Conservation (phyloP, 2,888 invertebrate genomes). For the Ophion obscuratus region DNA sequence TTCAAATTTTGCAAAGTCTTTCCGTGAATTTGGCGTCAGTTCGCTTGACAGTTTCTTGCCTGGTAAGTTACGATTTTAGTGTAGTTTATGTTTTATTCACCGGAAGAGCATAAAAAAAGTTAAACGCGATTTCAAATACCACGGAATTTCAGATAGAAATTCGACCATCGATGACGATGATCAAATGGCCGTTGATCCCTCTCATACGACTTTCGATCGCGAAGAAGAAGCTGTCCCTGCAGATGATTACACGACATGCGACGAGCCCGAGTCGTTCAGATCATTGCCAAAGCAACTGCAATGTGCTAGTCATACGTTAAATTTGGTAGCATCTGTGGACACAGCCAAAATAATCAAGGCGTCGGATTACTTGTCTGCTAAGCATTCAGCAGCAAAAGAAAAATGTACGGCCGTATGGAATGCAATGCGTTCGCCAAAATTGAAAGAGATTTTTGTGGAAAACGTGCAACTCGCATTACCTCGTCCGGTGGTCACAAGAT, state of each 20-base stretch:
- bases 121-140: not conserved
- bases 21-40: not conserved
- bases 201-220: not conserved
- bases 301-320: not conserved
- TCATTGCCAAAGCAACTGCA: slow-evolving; percentile 29
- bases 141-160: slow-evolving; percentile 4
- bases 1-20: slow-evolving; percentile 47
- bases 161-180: slow-evolving; percentile 3
- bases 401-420: slow-evolving; percentile 28
- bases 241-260: not conserved
- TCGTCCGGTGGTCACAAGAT: slow-evolving; percentile 34
- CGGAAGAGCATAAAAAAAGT: not conserved
- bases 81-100: slow-evolving; percentile 1
- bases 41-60: slow-evolving; percentile 3
- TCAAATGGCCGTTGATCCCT: not conserved
- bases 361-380: not conserved
- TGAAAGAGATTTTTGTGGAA: not conserved
- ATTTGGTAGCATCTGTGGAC: slow-evolving; percentile 36
- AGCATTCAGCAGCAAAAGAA: slow-evolving; percentile 12
- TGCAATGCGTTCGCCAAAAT: slow-evolving; percentile 17
- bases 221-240: not conserved
- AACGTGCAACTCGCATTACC: slow-evolving; percentile 1
- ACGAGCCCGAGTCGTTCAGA: not conserved
- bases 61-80: not conserved
- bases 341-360: slow-evolving; percentile 15